Percentiles rank a stretch among this genome's conserved stretches.
phyloP scores from a whole-genome alignment of 92 coral and sea anemone genomes.

The Siderastrea siderea region DNA sequence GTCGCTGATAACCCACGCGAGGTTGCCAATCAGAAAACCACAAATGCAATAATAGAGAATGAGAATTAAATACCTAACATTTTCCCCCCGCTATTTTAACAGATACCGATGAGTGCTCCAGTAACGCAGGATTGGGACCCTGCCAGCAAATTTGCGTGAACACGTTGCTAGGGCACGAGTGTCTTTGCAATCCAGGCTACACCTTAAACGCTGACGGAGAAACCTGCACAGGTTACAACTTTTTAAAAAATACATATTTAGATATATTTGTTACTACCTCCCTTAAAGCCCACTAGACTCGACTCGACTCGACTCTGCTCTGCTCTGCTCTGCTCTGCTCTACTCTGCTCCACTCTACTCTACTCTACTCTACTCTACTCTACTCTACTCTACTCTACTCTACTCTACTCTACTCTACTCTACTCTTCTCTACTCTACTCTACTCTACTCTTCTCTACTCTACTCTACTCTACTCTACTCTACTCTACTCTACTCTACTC shows the following conservation, averaged over 20 bases:
- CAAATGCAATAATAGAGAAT: too few species aligned
- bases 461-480: not conserved
- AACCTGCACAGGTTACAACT: slow-evolving; percentile 79
- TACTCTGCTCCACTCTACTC: slow-evolving; percentile 15
- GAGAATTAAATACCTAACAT: not conserved
- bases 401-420: not conserved
- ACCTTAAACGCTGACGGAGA: slow-evolving; percentile 70
- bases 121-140: slow-evolving; percentile 82
- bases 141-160: slow-evolving; percentile 93
- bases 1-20: too few species aligned
- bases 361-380: not conserved
- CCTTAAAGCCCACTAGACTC: not conserved
- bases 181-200: slow-evolving; percentile 87
- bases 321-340: slow-evolving; percentile 20
- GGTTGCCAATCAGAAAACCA: too few species aligned
- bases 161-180: slow-evolving; percentile 62
- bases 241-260: not conserved
- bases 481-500: not conserved
- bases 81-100: not conserved
- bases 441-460: not conserved
- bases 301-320: slow-evolving; percentile 29
- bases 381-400: not conserved
- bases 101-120: slow-evolving; percentile 89
- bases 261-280: not conserved
- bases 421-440: not conserved